Evolutionary conservation across 2,113 vertebrate species (phyloP).

Genomic region (Thermophis baileyi): DNA sequence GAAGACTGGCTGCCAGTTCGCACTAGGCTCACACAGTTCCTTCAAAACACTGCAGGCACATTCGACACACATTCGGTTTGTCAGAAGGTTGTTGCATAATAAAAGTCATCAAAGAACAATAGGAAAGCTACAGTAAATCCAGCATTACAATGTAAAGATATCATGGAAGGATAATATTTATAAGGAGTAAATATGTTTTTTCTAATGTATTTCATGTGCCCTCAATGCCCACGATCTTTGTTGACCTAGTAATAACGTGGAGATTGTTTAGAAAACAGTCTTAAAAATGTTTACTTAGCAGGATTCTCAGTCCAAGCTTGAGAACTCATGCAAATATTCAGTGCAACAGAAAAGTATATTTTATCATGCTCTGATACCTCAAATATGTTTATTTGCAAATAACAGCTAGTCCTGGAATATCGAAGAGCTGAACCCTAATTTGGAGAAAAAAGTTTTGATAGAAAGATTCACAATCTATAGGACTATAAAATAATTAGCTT

Average conservation of each 20-base stretch:
- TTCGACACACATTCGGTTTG: conserved; percentile 54
- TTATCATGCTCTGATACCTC: conserved; percentile 12
- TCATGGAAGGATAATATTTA: conserved; percentile 14
- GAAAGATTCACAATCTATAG: not conserved
- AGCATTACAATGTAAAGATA: conserved; percentile 22
- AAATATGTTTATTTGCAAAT: conserved; percentile 15
- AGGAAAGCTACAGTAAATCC: conserved; percentile 37
- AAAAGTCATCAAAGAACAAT: conserved; percentile 10
- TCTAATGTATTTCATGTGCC: not conserved
- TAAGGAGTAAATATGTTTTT: conserved; percentile 3
- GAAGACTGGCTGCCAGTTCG: conserved; percentile 53
- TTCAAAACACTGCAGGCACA: conserved; percentile 51
- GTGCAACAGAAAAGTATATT: not conserved
- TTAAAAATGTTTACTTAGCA: not conserved
- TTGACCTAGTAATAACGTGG: not conserved
- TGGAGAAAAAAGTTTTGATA: not conserved
- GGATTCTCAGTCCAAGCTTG: not conserved
- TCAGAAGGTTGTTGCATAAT: conserved; percentile 51
- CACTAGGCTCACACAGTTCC: conserved; percentile 44
- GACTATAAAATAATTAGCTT: not conserved
- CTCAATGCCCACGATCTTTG: not conserved
- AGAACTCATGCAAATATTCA: not conserved
- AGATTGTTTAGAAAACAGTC: not conserved
- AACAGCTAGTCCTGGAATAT: not conserved
- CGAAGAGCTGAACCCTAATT: conserved; percentile 5